Evolutionary conservation across 1,140 invertebrate genomes (phyloP).

Genomic region (Brachionus koreanus): DNA sequence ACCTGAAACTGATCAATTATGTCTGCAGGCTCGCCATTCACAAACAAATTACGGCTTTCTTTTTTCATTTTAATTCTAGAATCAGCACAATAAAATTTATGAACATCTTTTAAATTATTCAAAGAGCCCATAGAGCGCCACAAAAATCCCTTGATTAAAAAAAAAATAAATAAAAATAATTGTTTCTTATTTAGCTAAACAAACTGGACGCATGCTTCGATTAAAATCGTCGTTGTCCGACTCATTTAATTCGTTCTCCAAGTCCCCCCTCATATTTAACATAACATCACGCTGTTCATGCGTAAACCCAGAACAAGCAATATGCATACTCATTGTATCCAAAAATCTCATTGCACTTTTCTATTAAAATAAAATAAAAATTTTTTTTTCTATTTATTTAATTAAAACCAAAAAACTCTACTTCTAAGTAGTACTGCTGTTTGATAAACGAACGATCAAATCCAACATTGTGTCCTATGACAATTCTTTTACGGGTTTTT

Average conservation of each 20-base stretch:
- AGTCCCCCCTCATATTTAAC: constrained; percentile 22
- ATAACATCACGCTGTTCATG: constrained; percentile 73
- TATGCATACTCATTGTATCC: constrained; percentile 96
- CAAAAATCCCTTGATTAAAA: not conserved
- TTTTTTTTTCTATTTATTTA: not conserved
- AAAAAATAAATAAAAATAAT: not conserved
- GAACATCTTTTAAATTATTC: constrained; percentile 85
- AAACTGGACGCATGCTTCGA: not conserved
- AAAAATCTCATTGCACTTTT: constrained; percentile 75
- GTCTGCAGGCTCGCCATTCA: constrained; percentile 74
- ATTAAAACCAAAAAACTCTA: constrained; percentile 5
- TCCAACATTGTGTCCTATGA: constrained; percentile 94
- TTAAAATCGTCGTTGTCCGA: not conserved
- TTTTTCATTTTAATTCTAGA: constrained; percentile 65
- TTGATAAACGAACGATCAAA: constrained; percentile 85
- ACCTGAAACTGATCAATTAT: constrained; percentile 72
- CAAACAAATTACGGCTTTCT: constrained; percentile 74
- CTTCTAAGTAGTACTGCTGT: constrained; percentile 85
- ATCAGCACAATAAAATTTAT: constrained; percentile 62
- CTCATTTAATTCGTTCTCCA: not conserved
- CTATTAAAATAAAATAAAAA: constrained; percentile 49
- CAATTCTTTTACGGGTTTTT: constrained; percentile 61
- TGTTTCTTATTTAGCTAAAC: not conserved
- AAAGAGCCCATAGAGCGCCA: constrained; percentile 77
- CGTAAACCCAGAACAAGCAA: constrained; percentile 86